These are phyloP conservation scores for Nipponia nippon DNA, from an alignment of 2,113 vertebrate species.

Conservation along the genomic window DNA sequence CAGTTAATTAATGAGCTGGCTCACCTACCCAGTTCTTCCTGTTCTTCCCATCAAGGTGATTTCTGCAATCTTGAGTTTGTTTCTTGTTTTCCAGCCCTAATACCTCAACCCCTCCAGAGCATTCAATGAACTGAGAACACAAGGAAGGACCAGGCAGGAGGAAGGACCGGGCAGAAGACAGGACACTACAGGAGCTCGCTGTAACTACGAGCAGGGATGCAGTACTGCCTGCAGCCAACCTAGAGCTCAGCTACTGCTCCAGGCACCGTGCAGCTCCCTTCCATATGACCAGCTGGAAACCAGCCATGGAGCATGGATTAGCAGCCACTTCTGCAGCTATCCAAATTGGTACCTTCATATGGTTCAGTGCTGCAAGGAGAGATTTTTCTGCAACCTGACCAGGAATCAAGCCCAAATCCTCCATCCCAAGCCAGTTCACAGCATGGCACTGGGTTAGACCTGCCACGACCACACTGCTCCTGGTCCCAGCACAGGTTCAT, in stretches of 20 bases:
- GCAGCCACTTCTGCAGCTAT: neutral
- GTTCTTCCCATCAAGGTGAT: neutral
- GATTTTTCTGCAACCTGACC: neutral
- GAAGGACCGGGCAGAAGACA: neutral
- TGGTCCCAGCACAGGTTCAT: neutral
- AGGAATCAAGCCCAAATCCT: neutral
- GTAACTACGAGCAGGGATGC: neutral
- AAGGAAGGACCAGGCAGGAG: neutral
- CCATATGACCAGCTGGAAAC: neutral
- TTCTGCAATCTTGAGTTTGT: neutral
- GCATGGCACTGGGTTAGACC: neutral
- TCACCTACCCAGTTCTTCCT: neutral
- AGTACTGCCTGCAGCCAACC: neutral
- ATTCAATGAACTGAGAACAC: neutral
- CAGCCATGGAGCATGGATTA: neutral
- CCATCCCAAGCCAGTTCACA: neutral
- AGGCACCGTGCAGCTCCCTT: neutral
- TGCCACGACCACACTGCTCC: neutral
- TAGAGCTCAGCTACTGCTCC: neutral
- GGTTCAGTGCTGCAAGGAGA: neutral
- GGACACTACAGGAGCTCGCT: neutral
- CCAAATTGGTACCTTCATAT: neutral
- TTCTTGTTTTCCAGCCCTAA: neutral
- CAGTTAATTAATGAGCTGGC: conserved; percentile 5
- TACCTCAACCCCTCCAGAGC: neutral